Conservation (phyloP, 2,113 vertebrate species). For the Glareola pratincola region DNA sequence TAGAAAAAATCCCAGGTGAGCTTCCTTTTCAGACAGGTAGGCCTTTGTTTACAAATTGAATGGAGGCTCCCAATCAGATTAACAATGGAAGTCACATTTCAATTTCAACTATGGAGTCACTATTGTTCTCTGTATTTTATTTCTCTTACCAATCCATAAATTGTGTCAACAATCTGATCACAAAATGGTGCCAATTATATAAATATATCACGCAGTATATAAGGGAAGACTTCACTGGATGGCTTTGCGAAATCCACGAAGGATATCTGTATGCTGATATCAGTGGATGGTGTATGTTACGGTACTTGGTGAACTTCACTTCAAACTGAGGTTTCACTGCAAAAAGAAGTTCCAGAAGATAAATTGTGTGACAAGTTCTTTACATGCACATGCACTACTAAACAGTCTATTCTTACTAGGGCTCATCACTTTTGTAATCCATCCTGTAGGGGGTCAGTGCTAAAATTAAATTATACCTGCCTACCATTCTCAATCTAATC, state of each 20-base stretch:
- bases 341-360: not conserved
- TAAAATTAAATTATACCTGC: constrained; percentile 66
- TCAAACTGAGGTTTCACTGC: not conserved
- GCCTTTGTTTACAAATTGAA: not conserved
- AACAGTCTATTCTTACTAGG: constrained; percentile 13
- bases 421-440: constrained; percentile 33
- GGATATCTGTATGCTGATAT: not conserved
- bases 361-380: not conserved
- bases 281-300: not conserved
- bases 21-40: not conserved
- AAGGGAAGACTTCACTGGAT: constrained; percentile 7
- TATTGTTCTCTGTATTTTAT: not conserved
- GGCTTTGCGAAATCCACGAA: not conserved
- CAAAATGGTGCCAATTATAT: constrained; percentile 21
- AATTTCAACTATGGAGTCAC: not conserved
- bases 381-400: not conserved
- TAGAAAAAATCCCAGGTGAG: not conserved
- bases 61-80: not conserved
- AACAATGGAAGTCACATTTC: not conserved
- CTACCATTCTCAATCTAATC: constrained; percentile 52
- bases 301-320: not conserved
- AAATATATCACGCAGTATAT: not conserved
- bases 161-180: constrained; percentile 16
- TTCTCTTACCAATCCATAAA: constrained; percentile 55
- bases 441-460: constrained; percentile 38